Evolutionary conservation across 2,888 invertebrate species (phyloP).

Genomic region (Julus scandinavius): DNA sequence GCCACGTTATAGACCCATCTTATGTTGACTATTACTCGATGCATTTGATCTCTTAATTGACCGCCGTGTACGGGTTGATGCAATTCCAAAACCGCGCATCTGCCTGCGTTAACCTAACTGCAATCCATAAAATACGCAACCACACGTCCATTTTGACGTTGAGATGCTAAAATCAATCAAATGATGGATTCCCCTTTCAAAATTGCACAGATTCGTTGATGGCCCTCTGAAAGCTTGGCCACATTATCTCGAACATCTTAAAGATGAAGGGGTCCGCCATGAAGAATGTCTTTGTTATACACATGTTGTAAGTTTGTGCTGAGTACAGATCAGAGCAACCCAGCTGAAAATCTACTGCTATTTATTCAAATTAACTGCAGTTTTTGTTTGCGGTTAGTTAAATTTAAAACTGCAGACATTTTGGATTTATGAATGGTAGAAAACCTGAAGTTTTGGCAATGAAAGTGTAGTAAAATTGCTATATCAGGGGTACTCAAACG

Average conservation of each 20-base stretch:
- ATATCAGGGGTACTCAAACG: no score
- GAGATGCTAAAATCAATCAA: neutral
- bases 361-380: no score
- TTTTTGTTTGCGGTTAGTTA: no score
- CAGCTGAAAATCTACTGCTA: no score
- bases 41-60: constrained; percentile 29
- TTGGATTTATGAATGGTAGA: no score
- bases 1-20: neutral
- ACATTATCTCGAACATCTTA: neutral
- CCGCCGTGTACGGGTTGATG: neutral
- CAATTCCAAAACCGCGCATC: neutral
- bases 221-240: neutral
- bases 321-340: no score
- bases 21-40: constrained; percentile 31
- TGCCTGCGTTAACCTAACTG: constrained; percentile 22
- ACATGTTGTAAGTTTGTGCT: no score
- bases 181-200: neutral
- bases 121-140: constrained; percentile 20
- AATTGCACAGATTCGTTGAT: neutral
- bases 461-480: no score
- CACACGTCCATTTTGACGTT: neutral
- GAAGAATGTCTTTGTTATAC: no score
- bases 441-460: no score
- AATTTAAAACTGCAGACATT: no score
- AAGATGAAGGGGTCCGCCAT: neutral